These are phyloP conservation scores for Enteromius unitaeniatus DNA, from an alignment of 2,797 vertebrate species.

Conservation along the genomic window DNA sequence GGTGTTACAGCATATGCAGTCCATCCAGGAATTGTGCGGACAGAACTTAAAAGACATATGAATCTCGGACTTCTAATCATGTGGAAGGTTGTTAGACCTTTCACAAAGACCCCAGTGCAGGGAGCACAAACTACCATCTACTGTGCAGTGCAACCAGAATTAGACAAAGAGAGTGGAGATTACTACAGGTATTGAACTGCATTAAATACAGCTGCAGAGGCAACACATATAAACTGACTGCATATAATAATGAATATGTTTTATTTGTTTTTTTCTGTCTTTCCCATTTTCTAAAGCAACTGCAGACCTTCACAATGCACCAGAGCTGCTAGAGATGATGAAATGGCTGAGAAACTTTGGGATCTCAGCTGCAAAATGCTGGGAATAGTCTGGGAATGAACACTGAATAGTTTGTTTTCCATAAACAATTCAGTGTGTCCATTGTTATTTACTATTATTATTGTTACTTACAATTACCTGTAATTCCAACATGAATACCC, in stretches of 20 bases:
- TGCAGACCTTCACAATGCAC: conserved; percentile 62
- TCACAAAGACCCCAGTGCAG: conserved; percentile 66
- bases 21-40: conserved; percentile 70
- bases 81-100: conserved; percentile 64
- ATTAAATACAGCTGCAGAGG: neutral
- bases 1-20: conserved; percentile 66
- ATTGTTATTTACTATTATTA: neutral
- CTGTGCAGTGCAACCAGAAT: conserved; percentile 66
- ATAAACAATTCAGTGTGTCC: neutral
- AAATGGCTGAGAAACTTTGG: conserved; percentile 67
- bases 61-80: conserved; percentile 61
- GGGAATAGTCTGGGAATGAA: conserved; percentile 66
- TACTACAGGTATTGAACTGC: conserved; percentile 66
- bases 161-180: conserved; percentile 63
- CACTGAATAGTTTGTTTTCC: neutral
- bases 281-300: conserved; percentile 54
- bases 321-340: conserved; percentile 64
- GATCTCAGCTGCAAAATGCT: conserved; percentile 69
- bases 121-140: conserved; percentile 70
- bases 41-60: conserved; percentile 69
- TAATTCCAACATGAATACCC: neutral
- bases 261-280: conserved; percentile 1
- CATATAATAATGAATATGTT: neutral
- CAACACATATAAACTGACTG: neutral
- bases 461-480: neutral